These are phyloP conservation scores for Plagodis dolabraria DNA, from an alignment of 2,888 invertebrate genomes.

Conservation along the genomic window DNA sequence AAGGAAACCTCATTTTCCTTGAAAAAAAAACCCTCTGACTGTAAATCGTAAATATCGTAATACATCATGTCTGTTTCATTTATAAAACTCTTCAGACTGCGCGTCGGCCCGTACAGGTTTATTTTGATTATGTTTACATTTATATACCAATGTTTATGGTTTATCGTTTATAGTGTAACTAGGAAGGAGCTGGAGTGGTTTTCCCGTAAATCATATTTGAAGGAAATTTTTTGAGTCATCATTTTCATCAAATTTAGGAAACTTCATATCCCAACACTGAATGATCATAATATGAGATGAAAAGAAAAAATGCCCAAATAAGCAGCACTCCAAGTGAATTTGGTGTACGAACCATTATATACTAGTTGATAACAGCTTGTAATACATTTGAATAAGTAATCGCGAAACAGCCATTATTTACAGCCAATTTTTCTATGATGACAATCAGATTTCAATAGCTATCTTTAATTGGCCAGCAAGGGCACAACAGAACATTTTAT, in stretches of 20 bases:
- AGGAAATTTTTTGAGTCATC: neutral
- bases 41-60: conserved; percentile 6
- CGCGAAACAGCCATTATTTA: too few species aligned
- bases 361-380: too few species aligned
- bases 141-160: conserved; percentile 29
- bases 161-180: conserved; percentile 13
- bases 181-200: conserved; percentile 15
- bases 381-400: too few species aligned
- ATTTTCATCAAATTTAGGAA: conserved; percentile 13
- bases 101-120: conserved; percentile 51
- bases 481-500: too few species aligned
- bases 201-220: conserved; percentile 18
- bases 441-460: too few species aligned
- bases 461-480: too few species aligned
- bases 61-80: conserved; percentile 43
- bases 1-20: conserved; percentile 27
- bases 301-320: too few species aligned
- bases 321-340: too few species aligned
- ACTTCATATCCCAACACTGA: neutral
- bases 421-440: too few species aligned
- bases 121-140: conserved; percentile 49
- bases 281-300: too few species aligned
- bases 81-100: conserved; percentile 62
- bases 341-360: too few species aligned
- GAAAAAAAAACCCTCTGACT: conserved; percentile 29